A percentile compares a stretch with the other conserved stretches of the same genome.
These are phyloP conservation scores for Acrossocheilus wenchowensis DNA, from an alignment of 2,797 vertebrate species.

Conservation along the genomic window DNA sequence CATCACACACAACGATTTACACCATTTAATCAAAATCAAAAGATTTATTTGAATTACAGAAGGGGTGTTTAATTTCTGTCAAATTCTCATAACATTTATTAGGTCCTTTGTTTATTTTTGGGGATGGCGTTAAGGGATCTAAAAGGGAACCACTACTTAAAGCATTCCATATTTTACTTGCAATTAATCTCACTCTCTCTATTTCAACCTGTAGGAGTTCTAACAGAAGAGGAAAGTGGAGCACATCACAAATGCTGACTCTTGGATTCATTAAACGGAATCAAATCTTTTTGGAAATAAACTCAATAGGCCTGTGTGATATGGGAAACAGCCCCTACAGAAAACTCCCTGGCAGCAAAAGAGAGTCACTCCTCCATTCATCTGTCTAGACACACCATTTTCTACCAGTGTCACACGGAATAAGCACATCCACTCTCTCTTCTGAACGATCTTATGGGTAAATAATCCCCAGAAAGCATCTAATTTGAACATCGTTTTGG, in stretches of 20 bases:
- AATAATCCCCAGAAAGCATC: constrained; percentile 64
- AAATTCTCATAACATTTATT: neutral
- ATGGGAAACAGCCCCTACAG: neutral
- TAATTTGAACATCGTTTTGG: constrained; percentile 49
- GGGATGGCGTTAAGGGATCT: neutral
- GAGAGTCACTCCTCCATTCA: constrained; percentile 44
- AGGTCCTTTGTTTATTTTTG: neutral
- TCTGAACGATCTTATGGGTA: constrained; percentile 67
- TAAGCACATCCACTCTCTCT: constrained; percentile 29
- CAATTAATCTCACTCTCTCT: neutral
- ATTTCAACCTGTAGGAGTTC: neutral
- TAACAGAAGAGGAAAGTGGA: neutral
- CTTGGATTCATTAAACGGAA: neutral
- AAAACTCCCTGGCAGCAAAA: neutral
- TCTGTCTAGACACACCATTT: constrained; percentile 32
- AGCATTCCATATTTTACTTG: neutral
- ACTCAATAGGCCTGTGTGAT: neutral
- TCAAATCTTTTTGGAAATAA: constrained; percentile 20
- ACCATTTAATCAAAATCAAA: neutral
- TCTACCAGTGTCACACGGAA: neutral
- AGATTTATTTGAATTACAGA: neutral
- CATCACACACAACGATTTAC: constrained; percentile 57
- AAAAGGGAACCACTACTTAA: neutral
- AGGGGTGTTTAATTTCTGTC: neutral
- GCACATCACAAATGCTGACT: neutral